phyloP scores from a whole-genome alignment of 1,140 invertebrate genomes.

The Leptinotarsa texana region DNA sequence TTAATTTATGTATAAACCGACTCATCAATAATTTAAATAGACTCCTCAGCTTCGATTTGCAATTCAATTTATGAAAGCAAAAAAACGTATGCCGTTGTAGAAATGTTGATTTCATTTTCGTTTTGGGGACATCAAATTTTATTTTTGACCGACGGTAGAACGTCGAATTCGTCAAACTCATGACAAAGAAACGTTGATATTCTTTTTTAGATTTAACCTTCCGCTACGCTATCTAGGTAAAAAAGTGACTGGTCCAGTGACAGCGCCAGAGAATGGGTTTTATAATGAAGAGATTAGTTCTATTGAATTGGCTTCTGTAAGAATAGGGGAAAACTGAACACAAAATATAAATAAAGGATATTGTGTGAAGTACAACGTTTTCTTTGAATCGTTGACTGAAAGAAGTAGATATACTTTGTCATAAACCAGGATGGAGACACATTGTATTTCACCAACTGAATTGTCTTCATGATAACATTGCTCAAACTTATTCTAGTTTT shows the following conservation, averaged over 20 bases:
- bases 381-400: no score
- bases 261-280: background rate
- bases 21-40: slow-evolving; percentile 17
- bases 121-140: background rate
- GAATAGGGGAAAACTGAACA: no score
- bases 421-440: no score
- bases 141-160: slow-evolving; percentile 8
- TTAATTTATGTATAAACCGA: slow-evolving; percentile 10
- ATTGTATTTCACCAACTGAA: no score
- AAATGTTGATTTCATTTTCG: background rate
- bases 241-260: background rate
- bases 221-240: background rate
- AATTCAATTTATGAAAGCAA: slow-evolving; percentile 17
- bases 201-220: slow-evolving; percentile 6
- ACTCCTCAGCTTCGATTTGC: background rate
- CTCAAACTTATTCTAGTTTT: no score
- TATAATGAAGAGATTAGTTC: no score
- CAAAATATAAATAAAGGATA: no score
- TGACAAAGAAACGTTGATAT: slow-evolving; percentile 14
- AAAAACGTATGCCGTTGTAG: background rate
- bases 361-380: no score
- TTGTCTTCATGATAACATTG: no score
- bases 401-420: no score
- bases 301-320: no score
- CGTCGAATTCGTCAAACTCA: background rate